phyloP scores from a whole-genome alignment of 2,113 vertebrate species.

The Enhydra lutris region DNA sequence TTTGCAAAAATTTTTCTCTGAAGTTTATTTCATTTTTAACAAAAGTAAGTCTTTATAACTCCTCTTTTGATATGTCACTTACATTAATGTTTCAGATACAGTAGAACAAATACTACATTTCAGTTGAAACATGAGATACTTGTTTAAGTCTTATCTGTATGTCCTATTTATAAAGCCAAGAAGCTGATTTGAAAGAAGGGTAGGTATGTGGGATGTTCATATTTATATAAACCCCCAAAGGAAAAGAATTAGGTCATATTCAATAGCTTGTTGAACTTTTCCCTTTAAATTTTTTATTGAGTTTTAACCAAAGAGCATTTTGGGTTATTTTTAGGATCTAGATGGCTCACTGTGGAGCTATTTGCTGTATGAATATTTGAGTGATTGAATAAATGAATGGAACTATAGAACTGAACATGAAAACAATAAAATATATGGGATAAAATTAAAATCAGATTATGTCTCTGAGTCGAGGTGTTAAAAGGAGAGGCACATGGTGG shows the following conservation, averaged over 20 bases:
- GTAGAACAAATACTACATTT: background rate
- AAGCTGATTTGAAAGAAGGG: background rate
- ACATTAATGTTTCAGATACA: background rate
- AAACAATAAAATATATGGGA: background rate
- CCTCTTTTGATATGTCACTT: background rate
- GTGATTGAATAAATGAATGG: background rate
- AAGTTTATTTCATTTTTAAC: background rate
- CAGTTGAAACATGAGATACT: background rate
- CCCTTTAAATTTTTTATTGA: constrained; percentile 20
- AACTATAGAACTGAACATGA: background rate
- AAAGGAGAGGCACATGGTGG: background rate
- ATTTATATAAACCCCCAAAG: background rate
- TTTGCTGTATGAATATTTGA: constrained; percentile 30
- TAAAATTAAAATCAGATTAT: constrained; percentile 6
- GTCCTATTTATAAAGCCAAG: background rate
- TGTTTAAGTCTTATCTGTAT: background rate
- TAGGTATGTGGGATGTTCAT: background rate
- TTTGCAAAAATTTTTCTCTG: background rate
- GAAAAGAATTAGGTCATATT: background rate
- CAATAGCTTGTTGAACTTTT: background rate
- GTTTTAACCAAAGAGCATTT: constrained; percentile 51
- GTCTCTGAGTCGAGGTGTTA: background rate
- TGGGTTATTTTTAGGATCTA: constrained; percentile 39
- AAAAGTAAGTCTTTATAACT: background rate
- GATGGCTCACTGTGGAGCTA: background rate